Evolutionary conservation across 2,888 invertebrate species (phyloP), one percentile per base, ranked within the genome.

Genomic region (Aphrophora alni): DNA sequence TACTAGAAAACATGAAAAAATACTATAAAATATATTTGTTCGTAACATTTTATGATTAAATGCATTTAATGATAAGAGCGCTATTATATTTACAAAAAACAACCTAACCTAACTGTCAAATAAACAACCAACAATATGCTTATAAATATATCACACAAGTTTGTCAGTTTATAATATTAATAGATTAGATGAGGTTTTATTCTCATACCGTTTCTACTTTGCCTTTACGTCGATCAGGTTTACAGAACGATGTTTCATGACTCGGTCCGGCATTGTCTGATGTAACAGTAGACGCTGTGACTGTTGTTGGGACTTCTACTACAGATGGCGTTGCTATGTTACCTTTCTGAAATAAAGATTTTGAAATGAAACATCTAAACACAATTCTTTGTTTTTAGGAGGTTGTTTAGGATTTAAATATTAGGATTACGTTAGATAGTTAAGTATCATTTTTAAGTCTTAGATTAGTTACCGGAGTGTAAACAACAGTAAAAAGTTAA

Each of bases 191-290:
- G n/a, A n/a, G n/a, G 59, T 59, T 59, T 59, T 59, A 21, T 21
- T 77, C 77, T 80, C 80, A 85, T 74, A 92, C 91, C 81, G 92
- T 92, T 86, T 92, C 92, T 21, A 92, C 91, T 83, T 91, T 89
- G 5, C 92, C 92, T 84, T 90, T 92, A 59, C 44, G 73, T 1
- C 79, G 24, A 14, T 72, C 51, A 1, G 80, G 33, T 38, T 82
- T 82, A 10, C 82, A 83, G 80, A 84, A 84, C n/a, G 84, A 83
- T 12, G 84, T 84, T 74, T 84, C 84, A 21, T 75, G 77, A 71
- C 80, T 83, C 2, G 83, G 21, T 21, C 26, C 51, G n/a, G 68
- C 78, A 26, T 77, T 71, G 28, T 70, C 38, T 14, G 73, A 38
- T 38, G 27, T 38, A 3, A 28, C 27, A 73, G 68, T 12, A 14